Conservation (phyloP, 2,113 vertebrate genomes). For the Corythaeola cristata region DNA sequence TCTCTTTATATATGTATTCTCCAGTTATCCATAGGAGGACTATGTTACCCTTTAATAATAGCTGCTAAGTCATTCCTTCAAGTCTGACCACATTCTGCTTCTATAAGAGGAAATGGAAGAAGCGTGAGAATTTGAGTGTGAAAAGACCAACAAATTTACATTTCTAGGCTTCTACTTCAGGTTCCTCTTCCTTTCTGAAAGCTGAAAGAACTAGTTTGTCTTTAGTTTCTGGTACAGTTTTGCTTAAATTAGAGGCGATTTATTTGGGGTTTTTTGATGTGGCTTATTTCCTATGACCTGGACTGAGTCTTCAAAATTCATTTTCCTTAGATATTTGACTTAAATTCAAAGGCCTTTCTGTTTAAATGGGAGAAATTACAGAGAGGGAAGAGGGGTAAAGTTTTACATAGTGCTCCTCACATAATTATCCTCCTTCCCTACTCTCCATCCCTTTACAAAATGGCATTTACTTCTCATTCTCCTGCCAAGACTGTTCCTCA, state of each 20-base stretch:
- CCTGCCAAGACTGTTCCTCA: background rate
- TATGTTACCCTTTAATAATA: background rate
- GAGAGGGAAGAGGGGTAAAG: background rate
- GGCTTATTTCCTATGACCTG: constrained; percentile 26
- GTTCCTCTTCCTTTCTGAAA: background rate
- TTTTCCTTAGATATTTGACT: constrained; percentile 14
- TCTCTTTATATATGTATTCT: background rate
- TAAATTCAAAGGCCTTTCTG: background rate
- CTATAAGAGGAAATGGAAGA: constrained; percentile 23
- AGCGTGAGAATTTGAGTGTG: constrained; percentile 14
- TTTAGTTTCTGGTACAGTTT: constrained; percentile 7
- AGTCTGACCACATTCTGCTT: background rate
- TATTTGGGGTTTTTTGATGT: constrained; percentile 18
- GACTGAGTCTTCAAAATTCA: background rate
- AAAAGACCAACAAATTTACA: constrained; percentile 36
- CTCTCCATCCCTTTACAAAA: background rate
- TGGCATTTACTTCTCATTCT: background rate
- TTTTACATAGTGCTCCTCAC: background rate
- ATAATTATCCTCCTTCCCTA: background rate
- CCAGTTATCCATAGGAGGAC: background rate
- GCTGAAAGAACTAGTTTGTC: constrained; percentile 54
- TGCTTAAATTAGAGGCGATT: constrained; percentile 49
- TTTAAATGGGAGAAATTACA: background rate
- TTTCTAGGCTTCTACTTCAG: constrained; percentile 7
- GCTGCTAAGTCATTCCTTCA: constrained; percentile 4